Conservation (phyloP, 2,888 invertebrate species). For the Spilosoma lubricipeda region DNA sequence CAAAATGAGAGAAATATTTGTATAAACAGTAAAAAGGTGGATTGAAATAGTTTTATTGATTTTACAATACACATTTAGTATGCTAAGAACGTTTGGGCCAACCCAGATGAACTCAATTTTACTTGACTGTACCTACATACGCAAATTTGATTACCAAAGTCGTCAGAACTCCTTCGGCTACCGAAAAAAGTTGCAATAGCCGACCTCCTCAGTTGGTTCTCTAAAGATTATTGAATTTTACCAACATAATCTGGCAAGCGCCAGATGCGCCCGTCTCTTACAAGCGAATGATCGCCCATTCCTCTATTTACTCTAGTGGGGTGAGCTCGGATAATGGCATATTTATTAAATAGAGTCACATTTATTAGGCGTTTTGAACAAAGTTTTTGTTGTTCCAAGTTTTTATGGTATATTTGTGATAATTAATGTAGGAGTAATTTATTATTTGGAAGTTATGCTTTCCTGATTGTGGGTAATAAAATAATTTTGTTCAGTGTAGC, state of each 20-base stretch:
- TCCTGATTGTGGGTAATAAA: conserved; percentile 25
- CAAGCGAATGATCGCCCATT: conserved; percentile 74
- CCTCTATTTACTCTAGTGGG: conserved; percentile 68
- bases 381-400: conserved; percentile 48
- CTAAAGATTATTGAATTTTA: conserved; percentile 81
- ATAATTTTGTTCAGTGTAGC: conserved; percentile 20
- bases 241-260: conserved; percentile 75
- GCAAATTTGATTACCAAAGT: conserved; percentile 62
- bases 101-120: conserved; percentile 47
- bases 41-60: neutral
- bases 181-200: conserved; percentile 66
- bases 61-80: conserved; percentile 38
- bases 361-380: conserved; percentile 56
- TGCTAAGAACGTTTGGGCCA: conserved; percentile 46
- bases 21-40: neutral
- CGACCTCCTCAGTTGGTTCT: conserved; percentile 73
- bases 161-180: conserved; percentile 53
- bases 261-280: conserved; percentile 74
- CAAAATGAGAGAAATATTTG: too few relatives aligned
- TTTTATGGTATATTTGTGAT: conserved; percentile 50
- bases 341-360: conserved; percentile 70
- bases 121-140: conserved; percentile 48
- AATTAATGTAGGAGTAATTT: conserved; percentile 47
- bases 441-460: conserved; percentile 42
- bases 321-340: conserved; percentile 66